Evolutionary conservation across 2,888 invertebrate species (phyloP), one percentile per base, ranked within the genome.

Genomic region (Acanthacorydalis orientalis): DNA sequence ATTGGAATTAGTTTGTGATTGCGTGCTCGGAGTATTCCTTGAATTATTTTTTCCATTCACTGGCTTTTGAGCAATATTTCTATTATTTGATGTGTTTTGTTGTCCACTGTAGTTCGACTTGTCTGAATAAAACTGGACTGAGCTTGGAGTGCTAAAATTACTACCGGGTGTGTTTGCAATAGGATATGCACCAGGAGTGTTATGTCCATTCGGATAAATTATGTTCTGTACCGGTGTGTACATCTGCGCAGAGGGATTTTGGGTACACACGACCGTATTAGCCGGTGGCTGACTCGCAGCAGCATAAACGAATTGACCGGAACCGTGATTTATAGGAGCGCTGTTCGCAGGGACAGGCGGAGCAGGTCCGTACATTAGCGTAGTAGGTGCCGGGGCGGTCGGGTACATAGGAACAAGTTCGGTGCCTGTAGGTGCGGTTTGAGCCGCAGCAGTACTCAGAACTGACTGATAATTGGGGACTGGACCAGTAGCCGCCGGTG

Each of bases 251-350:
- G 6, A 49, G 35, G 49, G 53, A 16, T 51, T 53, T 38, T 52
- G 61, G 10, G 61, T 49, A 50, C 62, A 64, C 31, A 63, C 51
- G 23, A 65, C 51, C 1, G 57, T 48, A 46, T 55, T 60, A 50
- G 52, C 57, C 52, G 54, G 49, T 8, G 47, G 44, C n/a, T 16
- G 32, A 32, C 12, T 46, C 12, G n/a, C 12, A 9, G 37, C 37
- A 14, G 14, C 37, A 37, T 37, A 14, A 37, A 12, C 12, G 7
- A 12, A 37, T 14, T 37, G 10, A 7, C 37, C 37, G 9, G 23
- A n/a, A 14, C 37, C 9, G 9, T 37, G 37, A 23, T 23, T 23
- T 23, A 23, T 23, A 23, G 23, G 23, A 4, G 23, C 23, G 6
- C 23, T 8, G 39, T 23, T 23, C 6, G 23, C 23, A 23, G 23